phyloP scores from a whole-genome alignment of 2,113 vertebrate genomes.

The Actenoides hombroni region DNA sequence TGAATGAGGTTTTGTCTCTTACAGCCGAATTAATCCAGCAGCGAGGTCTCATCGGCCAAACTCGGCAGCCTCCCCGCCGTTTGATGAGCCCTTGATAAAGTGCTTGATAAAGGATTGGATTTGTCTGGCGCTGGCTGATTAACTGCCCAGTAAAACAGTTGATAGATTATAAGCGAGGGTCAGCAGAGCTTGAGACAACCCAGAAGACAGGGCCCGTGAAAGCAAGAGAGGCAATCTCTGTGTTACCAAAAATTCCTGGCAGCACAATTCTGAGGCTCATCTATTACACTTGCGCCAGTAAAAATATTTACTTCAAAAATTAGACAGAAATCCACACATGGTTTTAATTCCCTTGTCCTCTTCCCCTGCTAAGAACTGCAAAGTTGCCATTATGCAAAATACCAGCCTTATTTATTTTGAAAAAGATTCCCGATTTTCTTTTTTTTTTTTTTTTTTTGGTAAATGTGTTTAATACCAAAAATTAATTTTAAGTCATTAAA shows the following conservation, averaged over 20 bases:
- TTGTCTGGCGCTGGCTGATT: not conserved
- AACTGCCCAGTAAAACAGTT: not conserved
- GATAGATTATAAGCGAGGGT: not conserved
- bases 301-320: not conserved
- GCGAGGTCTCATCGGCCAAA: not conserved
- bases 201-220: not conserved
- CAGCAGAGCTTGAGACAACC: not conserved
- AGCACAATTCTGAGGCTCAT: not conserved
- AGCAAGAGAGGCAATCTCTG: fast-evolving
- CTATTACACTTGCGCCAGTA: fast-evolving
- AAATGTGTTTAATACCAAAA: not conserved
- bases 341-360: not conserved
- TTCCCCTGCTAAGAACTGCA: not conserved
- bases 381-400: not conserved
- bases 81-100: not conserved
- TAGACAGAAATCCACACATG: fast-evolving
- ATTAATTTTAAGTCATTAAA: constrained; percentile 37
- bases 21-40: not conserved
- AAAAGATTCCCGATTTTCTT: not conserved
- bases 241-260: fast-evolving
- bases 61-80: not conserved
- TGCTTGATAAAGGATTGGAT: not conserved
- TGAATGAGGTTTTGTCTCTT: not conserved
- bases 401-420: not conserved
- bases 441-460: not conserved